Evolutionary conservation across 2,797 vertebrate species (phyloP), one percentile per base, ranked within the genome.

Genomic region (Peromyscus nudipes): DNA sequence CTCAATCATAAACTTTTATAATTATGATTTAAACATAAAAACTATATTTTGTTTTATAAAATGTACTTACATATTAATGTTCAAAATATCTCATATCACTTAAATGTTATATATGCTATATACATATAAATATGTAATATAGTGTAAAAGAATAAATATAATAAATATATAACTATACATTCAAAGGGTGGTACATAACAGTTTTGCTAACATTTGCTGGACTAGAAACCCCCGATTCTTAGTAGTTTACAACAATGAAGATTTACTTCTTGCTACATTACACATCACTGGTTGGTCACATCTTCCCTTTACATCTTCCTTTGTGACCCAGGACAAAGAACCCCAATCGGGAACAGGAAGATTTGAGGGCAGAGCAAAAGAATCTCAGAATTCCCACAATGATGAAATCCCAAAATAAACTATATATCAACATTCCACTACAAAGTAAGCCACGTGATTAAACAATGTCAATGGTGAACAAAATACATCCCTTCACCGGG

Each of bases 1-100:
- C 2, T 57, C 29, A 76, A 46, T 37, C 71, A 83, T 55, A 95
- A 79, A 75, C 52, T 84, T 80, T 92, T 49, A 88, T 57, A 60
- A 89, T 62, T 60, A 67, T 76, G 83, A 86, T 77, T 91, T 93
- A 93, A 95, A 92, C 65, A 87, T 60, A 23, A 95, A 94, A 97
- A 83, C 43, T 80, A 12, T 25, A 64, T 43, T 80, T 92, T 93
- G 27, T 88, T 31, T 14, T n/a, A 55, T 83, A 92, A 92, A 90
- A 43, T 69, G 2, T 90, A 94, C 17, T 64, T 52, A 92, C 0
- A 73, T 0, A 67, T 67, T 85, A 76, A 75, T 91, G 81, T 67
- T 91, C 37, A 77, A 92, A 91, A 95, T 21, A 82, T 64, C 23
- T 89, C 27, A 55, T 67, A 34, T 75, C 34, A 69, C 37, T 91